Evolutionary conservation across 2,113 vertebrate genomes (phyloP).

Genomic region (Ptyas mucosa): DNA sequence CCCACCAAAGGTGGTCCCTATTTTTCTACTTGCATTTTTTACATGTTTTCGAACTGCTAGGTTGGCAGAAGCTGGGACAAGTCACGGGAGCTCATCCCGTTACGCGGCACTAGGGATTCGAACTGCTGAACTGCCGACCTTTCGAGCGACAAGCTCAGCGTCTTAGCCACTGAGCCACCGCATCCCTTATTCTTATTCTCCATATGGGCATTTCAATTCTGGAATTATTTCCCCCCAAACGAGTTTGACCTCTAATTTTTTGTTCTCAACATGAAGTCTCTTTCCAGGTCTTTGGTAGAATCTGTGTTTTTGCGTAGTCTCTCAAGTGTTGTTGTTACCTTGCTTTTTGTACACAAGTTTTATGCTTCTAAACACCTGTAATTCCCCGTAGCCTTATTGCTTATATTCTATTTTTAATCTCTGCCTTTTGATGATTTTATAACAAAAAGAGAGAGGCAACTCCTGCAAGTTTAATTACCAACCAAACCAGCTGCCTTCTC

Average conservation of each 20-base stretch:
- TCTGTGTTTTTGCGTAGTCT: neutral
- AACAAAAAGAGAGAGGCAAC: neutral
- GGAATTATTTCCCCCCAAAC: too few relatives aligned
- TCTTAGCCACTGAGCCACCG: too few relatives aligned
- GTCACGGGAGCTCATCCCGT: too few relatives aligned
- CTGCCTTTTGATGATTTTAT: neutral
- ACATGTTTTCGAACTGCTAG: too few relatives aligned
- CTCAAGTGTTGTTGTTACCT: neutral
- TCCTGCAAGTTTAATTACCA: neutral
- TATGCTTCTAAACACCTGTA: neutral
- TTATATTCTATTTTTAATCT: neutral
- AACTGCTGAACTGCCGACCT: too few relatives aligned
- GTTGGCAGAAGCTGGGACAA: too few relatives aligned
- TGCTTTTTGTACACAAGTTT: neutral
- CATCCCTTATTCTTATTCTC: too few relatives aligned
- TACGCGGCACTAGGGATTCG: too few relatives aligned
- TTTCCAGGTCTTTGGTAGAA: neutral
- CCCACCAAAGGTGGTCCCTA: too few relatives aligned
- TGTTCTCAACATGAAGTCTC: neutral
- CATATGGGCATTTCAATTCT: too few relatives aligned
- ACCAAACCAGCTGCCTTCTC: slow-evolving; percentile 1
- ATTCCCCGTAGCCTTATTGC: neutral
- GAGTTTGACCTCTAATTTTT: neutral
- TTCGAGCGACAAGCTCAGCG: too few relatives aligned
- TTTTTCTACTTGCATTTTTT: too few relatives aligned